phyloP scores from a whole-genome alignment of 2,888 invertebrate genomes.

The Hetaerina titia region DNA sequence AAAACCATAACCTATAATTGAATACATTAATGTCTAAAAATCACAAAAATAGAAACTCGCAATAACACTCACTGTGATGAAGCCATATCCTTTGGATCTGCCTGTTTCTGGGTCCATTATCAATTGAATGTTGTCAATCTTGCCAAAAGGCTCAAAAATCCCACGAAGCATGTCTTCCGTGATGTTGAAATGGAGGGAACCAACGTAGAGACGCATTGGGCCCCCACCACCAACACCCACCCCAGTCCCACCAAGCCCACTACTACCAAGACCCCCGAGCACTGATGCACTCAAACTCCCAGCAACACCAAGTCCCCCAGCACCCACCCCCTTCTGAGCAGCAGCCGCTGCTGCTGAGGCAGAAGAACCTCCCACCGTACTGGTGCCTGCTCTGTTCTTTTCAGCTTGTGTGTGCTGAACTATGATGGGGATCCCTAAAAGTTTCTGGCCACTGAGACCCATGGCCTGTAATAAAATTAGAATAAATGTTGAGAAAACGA shows the following conservation, averaged over 20 bases:
- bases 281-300: conserved; percentile 55
- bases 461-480: conserved; percentile 83
- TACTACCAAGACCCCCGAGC: conserved; percentile 42
- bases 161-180: conserved; percentile 99
- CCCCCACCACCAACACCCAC: conserved; percentile 94
- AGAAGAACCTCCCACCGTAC: conserved; percentile 81
- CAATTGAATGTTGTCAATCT: conserved; percentile 96
- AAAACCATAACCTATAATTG: not conserved
- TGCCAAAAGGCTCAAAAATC: conserved; percentile 99
- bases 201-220: conserved; percentile 98
- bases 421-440: conserved; percentile 97
- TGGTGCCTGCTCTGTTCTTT: conserved; percentile 94
- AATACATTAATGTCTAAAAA: not conserved
- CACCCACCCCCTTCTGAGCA: conserved; percentile 54
- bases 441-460: conserved; percentile 96
- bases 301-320: conserved; percentile 34
- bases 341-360: conserved; percentile 71
- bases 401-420: conserved; percentile 99
- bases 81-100: conserved; percentile 98
- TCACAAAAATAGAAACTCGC: not conserved
- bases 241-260: conserved; percentile 74
- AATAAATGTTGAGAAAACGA: too few species aligned
- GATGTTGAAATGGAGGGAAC: conserved; percentile 98
- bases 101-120: conserved; percentile 97
- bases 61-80: conserved; percentile 89